phyloP scores from a whole-genome alignment of 2,888 invertebrate genomes.

The Oligia strigilis region DNA sequence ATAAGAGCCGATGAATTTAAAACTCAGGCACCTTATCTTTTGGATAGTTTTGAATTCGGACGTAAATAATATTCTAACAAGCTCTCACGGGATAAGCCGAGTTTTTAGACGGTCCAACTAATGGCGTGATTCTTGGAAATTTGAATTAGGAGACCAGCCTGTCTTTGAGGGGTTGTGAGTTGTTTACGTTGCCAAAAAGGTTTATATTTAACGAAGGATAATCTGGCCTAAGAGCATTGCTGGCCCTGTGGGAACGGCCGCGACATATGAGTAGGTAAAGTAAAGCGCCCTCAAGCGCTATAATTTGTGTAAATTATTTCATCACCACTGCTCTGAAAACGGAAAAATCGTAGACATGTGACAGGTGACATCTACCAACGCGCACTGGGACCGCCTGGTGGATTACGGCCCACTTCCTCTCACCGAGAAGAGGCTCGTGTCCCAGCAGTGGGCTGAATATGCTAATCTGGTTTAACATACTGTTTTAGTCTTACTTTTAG shows the following conservation, averaged over 20 bases:
- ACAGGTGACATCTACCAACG: neutral
- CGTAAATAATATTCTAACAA: constrained; percentile 50
- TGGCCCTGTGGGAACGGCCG: neutral
- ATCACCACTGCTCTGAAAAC: neutral
- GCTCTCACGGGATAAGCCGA: constrained; percentile 24
- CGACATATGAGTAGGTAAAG: too few species aligned
- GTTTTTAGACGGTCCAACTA: constrained; percentile 29
- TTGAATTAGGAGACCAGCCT: constrained; percentile 6
- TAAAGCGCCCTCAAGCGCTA: too few species aligned
- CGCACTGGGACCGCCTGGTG: neutral
- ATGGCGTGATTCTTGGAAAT: constrained; percentile 31
- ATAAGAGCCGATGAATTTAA: constrained; percentile 44
- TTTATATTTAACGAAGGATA: neutral
- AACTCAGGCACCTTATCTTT: constrained; percentile 41
- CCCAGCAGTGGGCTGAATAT: neutral
- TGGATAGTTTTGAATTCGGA: constrained; percentile 37
- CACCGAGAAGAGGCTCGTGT: too few species aligned
- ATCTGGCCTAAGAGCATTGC: too few species aligned
- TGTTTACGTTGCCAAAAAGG: neutral
- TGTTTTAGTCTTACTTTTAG: neutral
- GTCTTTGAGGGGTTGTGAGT: neutral
- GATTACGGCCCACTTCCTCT: too few species aligned
- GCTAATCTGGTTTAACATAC: neutral
- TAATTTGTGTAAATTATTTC: neutral
- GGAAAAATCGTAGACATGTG: neutral